phyloP scores from a whole-genome alignment of 23 tunicate genomes.

The Aplidium turbinatum region DNA sequence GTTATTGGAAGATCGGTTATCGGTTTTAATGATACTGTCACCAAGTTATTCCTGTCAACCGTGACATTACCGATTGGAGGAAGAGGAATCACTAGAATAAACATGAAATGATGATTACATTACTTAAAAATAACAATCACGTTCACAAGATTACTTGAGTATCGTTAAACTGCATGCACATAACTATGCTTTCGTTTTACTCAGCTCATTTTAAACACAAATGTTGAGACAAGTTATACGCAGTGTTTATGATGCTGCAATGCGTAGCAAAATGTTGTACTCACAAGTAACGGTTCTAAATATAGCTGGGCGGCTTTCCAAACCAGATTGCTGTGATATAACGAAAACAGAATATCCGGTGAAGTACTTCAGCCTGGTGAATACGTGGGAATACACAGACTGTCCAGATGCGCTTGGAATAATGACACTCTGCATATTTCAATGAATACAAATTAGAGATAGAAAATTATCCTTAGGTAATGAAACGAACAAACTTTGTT shows the following conservation, averaged over 20 bases:
- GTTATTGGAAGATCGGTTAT: constrained; percentile 16
- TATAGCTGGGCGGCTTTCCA: constrained; percentile 25
- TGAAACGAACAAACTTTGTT: too few species aligned
- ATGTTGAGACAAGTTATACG: too few species aligned
- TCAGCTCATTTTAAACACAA: too few species aligned
- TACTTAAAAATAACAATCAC: too few species aligned
- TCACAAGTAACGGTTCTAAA: constrained; percentile 33
- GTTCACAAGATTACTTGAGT: too few species aligned
- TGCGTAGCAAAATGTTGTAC: too few species aligned
- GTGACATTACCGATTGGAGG: constrained; percentile 27
- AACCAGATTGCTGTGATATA: constrained; percentile 25
- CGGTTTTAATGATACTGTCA: constrained; percentile 35
- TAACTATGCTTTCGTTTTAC: too few species aligned
- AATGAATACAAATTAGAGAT: neutral
- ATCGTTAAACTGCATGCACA: too few species aligned
- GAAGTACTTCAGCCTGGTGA: constrained; percentile 27
- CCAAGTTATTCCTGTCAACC: constrained; percentile 25
- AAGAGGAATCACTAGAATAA: constrained; percentile 30
- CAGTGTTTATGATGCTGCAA: too few species aligned
- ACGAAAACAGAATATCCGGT: constrained; percentile 38
- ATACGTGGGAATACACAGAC: constrained; percentile 16
- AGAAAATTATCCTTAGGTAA: too few species aligned
- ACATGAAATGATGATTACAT: too few species aligned
- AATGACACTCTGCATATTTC: constrained; percentile 19
- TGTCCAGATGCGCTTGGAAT: constrained; percentile 10